These are phyloP conservation scores for Danio rerio DNA, from an alignment of 2,113 vertebrate species.

Conservation along the genomic window GRCz12tu NC_133195.1:25479501-25480000, in stretches of 20 bases:
- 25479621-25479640: neutral
- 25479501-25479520: too few species aligned
- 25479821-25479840: neutral
- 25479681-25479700: neutral
- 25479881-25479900: constrained; percentile 18
- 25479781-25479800: neutral
- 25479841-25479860: neutral
- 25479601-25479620: too few species aligned
- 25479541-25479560: too few species aligned
- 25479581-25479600: too few species aligned
- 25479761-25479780: neutral
- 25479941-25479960: constrained; percentile 36
- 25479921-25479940: constrained; percentile 49
- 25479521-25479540: too few species aligned
- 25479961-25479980: constrained; percentile 14
- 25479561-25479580: too few species aligned
- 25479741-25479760: neutral
- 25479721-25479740: neutral
- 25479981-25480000: constrained; percentile 18
- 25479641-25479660: neutral
- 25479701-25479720: neutral
- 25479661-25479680: neutral
- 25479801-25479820: constrained; percentile 7
- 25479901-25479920: constrained; percentile 51
- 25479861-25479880: neutral